phyloP scores from a whole-genome alignment of 2,113 vertebrate species.

The Cynocephalus volans region DNA sequence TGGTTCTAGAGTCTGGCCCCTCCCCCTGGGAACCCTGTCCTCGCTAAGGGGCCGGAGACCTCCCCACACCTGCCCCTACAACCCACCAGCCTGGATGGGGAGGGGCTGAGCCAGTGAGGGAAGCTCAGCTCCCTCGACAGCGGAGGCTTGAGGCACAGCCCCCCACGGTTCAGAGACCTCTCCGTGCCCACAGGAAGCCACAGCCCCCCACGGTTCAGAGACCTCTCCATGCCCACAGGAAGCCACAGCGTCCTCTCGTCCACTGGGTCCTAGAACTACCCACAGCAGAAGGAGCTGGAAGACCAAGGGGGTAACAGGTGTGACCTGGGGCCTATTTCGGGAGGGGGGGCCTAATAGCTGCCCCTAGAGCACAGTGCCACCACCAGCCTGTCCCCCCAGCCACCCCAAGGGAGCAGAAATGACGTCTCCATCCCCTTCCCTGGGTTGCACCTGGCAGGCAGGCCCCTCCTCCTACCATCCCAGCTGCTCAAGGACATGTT shows the following conservation, averaged over 20 bases:
- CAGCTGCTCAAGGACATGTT: background rate
- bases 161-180: background rate
- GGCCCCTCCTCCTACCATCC: too few relatives aligned
- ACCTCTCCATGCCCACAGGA: background rate
- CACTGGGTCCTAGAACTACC: too few relatives aligned
- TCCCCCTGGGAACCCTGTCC: background rate
- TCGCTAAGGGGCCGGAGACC: background rate
- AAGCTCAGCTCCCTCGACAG: background rate
- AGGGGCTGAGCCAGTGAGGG: background rate
- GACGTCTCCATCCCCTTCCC: background rate
- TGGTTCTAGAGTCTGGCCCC: background rate
- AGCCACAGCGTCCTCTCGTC: background rate
- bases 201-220: background rate
- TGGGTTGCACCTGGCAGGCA: background rate
- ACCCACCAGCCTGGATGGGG: conserved; percentile 89
- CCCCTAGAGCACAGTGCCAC: background rate
- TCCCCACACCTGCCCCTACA: conserved; percentile 86
- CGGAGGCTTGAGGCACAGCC: background rate
- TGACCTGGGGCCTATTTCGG: background rate
- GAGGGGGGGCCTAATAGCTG: background rate
- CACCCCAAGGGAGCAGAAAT: background rate
- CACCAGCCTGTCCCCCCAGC: background rate
- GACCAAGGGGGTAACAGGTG: background rate
- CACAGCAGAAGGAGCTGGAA: background rate
- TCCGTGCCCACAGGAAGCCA: background rate